Percentiles rank a stretch among this genome's conserved stretches.
Evolutionary conservation across 1,140 invertebrate species (phyloP).

Genomic region (Geopemphigus sp.): DNA sequence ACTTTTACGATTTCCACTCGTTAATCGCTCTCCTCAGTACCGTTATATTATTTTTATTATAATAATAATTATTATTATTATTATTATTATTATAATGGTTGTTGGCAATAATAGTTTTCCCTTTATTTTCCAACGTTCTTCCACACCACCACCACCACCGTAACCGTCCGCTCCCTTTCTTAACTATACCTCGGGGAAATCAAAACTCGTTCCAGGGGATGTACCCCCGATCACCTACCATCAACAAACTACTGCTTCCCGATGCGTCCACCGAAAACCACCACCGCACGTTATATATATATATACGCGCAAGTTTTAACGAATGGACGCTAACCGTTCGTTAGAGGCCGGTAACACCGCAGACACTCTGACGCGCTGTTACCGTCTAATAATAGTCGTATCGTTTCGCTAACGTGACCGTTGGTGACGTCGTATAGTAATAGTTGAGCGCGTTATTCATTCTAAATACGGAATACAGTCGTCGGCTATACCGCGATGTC

Average conservation of each 20-base stretch:
- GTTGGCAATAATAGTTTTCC: constrained; percentile 34
- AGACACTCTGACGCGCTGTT: background rate
- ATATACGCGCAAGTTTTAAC: constrained; percentile 1
- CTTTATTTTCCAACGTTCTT: background rate
- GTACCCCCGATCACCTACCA: too few species aligned
- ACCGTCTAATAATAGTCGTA: background rate
- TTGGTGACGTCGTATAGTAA: too few species aligned
- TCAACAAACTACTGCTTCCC: background rate
- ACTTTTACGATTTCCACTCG: constrained; percentile 36
- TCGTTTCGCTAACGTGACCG: too few species aligned
- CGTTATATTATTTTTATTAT: too few species aligned
- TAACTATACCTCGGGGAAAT: constrained; percentile 36
- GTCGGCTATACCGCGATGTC: too few species aligned
- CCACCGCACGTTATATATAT: background rate
- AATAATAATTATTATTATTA: too few species aligned
- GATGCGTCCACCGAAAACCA: background rate
- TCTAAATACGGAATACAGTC: too few species aligned
- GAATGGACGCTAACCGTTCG: constrained; percentile 15
- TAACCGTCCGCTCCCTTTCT: background rate
- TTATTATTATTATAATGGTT: constrained; percentile 32
- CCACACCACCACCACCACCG: background rate
- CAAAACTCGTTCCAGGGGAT: constrained; percentile 28
- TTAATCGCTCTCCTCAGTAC: constrained; percentile 39
- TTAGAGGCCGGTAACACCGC: background rate
- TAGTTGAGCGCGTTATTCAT: too few species aligned